Evolutionary conservation across 2,888 invertebrate genomes (phyloP), one percentile per base, ranked within the genome.

Genomic region (Lasioglossum morio): DNA sequence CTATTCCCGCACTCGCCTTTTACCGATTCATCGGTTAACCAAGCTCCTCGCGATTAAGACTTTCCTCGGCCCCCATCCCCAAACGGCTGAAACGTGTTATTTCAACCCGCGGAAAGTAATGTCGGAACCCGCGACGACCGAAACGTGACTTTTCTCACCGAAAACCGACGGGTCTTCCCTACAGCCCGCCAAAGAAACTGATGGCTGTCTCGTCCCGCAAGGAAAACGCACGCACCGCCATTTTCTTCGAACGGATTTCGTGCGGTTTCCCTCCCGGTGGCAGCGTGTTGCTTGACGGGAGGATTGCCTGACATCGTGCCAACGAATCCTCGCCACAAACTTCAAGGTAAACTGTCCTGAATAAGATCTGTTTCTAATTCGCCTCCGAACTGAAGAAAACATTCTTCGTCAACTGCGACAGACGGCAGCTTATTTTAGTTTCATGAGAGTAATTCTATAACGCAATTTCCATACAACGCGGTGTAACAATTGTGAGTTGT

Each of bases 71-170:
- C 27, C 30, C 16, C 43, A 37, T 34, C 27, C 46, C 37, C 1
- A 72, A 72, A 23, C 8, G 5, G 34, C 19, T 23, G 74, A 34
- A 34, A 72, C 46, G 60, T 16, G 82, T n/a, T 23, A 16, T 43
- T 57, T 16, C 0, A 27, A 5, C 63, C 27, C 23, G 16, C 8
- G 2, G 23, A 46, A 82, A 60, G 60, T 23, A 27, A 53, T 43
- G 12, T 30, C 34, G 40, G 19, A 4, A 8, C 66, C 30, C 66
- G 46, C 74, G 70, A 81, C 57, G 30, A 3, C 43, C 2, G 27
- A 19, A 34, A 77, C 84, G 82, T 82, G 69, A 82, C 84, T 77
- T 60, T 70, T n/a, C 27, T 16, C 57, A 77, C 81, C 66, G 66
- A 66, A 53, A 72, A 63, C 23, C 66, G 40, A 46, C 77, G 16